A percentile compares a stretch with the other conserved stretches of the same genome.
Conservation (phyloP, 2,113 vertebrate genomes). For the Microtus ochrogaster region DNA sequence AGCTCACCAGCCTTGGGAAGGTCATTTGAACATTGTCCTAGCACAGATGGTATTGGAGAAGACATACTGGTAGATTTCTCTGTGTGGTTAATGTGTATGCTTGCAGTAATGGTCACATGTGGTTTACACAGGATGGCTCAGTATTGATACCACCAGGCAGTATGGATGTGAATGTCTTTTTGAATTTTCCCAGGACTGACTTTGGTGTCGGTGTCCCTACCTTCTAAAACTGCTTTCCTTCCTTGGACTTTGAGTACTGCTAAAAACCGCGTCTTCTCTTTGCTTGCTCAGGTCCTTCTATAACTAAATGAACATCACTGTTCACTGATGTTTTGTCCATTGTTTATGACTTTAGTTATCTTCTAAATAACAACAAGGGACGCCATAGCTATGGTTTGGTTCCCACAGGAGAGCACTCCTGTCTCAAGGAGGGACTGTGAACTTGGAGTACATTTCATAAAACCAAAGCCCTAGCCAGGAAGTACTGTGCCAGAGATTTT, state of each 20-base stretch:
- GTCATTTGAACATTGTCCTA: neutral
- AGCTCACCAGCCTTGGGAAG: neutral
- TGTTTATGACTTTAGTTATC: neutral
- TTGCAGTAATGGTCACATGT: neutral
- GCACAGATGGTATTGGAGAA: too few species aligned
- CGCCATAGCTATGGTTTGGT: neutral
- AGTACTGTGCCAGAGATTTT: neutral
- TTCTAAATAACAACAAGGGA: neutral
- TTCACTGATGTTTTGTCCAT: neutral
- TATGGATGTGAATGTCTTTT: neutral
- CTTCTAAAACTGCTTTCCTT: conserved; percentile 22
- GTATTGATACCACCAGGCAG: too few species aligned
- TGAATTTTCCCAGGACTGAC: too few species aligned
- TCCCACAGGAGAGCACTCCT: neutral
- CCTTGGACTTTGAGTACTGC: neutral
- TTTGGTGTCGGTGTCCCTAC: neutral
- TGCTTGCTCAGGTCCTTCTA: neutral
- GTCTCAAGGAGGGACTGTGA: neutral
- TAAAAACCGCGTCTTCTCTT: neutral
- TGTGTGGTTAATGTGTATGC: neutral
- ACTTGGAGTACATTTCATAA: neutral
- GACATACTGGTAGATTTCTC: accelerated
- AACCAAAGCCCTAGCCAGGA: too few species aligned
- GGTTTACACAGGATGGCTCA: neutral
- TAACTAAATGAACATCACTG: neutral